A percentile compares a stretch with the other conserved stretches of the same genome.
These are phyloP conservation scores for Schrankia costaestrigalis DNA, from an alignment of 2,888 invertebrate species.

Conservation along the genomic window DNA sequence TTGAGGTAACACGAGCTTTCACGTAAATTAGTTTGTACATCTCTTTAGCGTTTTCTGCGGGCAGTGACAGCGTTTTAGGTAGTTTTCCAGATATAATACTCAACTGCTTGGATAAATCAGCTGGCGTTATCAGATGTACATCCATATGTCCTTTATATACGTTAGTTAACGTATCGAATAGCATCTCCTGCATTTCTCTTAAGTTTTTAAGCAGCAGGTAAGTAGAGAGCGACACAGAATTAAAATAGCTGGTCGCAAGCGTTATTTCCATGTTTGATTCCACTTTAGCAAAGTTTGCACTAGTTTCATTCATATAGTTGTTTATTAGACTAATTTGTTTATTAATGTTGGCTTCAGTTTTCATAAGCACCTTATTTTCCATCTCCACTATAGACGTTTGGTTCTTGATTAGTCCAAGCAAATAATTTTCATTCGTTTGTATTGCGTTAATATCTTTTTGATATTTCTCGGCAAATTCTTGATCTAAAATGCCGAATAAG, in stretches of 20 bases:
- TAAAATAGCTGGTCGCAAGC: conserved; percentile 4
- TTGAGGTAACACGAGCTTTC: conserved; percentile 3
- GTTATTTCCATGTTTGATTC: not conserved
- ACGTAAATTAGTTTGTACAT: conserved; percentile 2
- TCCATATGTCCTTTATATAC: conserved; percentile 6
- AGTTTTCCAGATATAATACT: conserved; percentile 3
- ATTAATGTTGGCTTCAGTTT: conserved; percentile 1
- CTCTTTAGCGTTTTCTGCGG: conserved; percentile 1
- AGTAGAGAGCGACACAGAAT: conserved; percentile 1
- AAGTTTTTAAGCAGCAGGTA: conserved; percentile 2
- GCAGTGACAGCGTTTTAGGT: conserved; percentile 1
- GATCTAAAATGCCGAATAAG: conserved; percentile 5
- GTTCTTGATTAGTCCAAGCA: conserved; percentile 2
- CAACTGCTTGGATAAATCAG: conserved; percentile 2
- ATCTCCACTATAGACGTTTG: conserved; percentile 5
- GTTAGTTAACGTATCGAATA: conserved; percentile 4
- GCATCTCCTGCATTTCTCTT: conserved; percentile 3
- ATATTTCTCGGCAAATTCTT: conserved; percentile 6
- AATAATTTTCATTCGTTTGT: conserved; percentile 4
- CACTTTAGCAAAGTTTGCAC: not conserved
- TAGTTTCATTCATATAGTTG: conserved; percentile 4
- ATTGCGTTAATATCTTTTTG: conserved; percentile 1
- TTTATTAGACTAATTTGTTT: conserved; percentile 1
- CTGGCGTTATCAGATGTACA: conserved; percentile 5
- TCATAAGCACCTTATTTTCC: conserved; percentile 2